Base-by-base conservation (phyloP, 2,797 vertebrate species). In the Rhodeus uyekii region DNA sequence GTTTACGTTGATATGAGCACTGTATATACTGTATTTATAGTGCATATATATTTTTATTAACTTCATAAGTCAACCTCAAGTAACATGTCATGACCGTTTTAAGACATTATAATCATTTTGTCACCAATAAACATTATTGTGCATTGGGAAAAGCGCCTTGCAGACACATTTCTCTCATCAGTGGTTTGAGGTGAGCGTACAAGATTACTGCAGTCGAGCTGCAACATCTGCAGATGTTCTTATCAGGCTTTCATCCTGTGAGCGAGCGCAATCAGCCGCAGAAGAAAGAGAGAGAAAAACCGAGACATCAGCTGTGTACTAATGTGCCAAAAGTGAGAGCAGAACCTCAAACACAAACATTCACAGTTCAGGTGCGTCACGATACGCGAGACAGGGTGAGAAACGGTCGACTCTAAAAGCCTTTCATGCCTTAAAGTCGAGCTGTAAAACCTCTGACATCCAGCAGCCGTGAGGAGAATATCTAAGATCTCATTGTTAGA, bases 361-460 rank as follows among this genome's bases (percentile, higher is more conserved):
- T 64, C 78, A 63, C 48, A 72, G 65, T 42, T 74, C 58, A 81
- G 67, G 38, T 14, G 16, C 13, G 18, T 50, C 38, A 14, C n/a
- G 29, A 27, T 48, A 1, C 18, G 65, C 8, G 71, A 24, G 78
- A 69, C 58, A 10, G 32, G 29, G 61, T 68, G 61, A 48, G 55
- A 50, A 67, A n/a, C n/a, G 42, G 29, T 64, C 34, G 42, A 81
- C 73, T 44, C 34, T 36, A 16, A 77, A 48, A 44, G 32, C 14
- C 74, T 78, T 81, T 87, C 29, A 71, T 58, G 71, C 44, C 38
- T 79, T 72, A 76, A 65, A 80, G 73, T 68, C 29, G 7, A 58
- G 69, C 77, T 69, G 24, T 22, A 75, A 78, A 55, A 72, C 68
- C 53, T 73, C 55, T 53, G 78, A 39, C 71, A 68, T 76, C 60